These are phyloP conservation scores for Halcyon badia DNA, from an alignment of 2,797 vertebrate genomes.

Conservation along the genomic window DNA sequence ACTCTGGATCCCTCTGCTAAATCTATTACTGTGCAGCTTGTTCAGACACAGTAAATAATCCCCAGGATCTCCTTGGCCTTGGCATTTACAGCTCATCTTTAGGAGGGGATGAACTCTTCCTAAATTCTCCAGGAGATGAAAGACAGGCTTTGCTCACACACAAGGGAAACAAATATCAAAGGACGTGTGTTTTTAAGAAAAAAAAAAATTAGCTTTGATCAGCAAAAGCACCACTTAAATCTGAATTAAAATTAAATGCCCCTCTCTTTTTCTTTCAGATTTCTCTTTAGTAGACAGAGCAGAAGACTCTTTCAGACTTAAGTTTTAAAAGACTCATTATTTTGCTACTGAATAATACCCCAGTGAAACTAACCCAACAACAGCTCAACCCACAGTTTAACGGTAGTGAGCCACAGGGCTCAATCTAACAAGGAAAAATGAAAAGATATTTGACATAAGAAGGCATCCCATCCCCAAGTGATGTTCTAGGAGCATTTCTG, in stretches of 20 bases:
- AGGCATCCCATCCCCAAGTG: accelerated
- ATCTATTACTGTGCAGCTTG: neutral
- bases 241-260: neutral
- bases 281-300: neutral
- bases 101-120: neutral
- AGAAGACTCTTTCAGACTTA: neutral
- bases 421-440: neutral
- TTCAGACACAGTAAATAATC: neutral
- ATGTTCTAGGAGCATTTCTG: neutral
- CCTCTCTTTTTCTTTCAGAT: neutral
- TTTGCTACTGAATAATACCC: neutral
- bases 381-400: neutral
- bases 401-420: neutral
- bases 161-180: neutral
- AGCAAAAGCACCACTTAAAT: neutral
- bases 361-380: neutral
- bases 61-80: neutral
- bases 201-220: neutral
- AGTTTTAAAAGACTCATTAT: neutral
- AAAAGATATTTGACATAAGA: neutral
- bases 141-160: neutral
- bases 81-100: neutral
- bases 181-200: neutral
- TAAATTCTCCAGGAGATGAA: neutral
- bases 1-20: neutral